Conservation (phyloP, 2,113 vertebrate genomes). For the Stercorarius parasiticus region DNA sequence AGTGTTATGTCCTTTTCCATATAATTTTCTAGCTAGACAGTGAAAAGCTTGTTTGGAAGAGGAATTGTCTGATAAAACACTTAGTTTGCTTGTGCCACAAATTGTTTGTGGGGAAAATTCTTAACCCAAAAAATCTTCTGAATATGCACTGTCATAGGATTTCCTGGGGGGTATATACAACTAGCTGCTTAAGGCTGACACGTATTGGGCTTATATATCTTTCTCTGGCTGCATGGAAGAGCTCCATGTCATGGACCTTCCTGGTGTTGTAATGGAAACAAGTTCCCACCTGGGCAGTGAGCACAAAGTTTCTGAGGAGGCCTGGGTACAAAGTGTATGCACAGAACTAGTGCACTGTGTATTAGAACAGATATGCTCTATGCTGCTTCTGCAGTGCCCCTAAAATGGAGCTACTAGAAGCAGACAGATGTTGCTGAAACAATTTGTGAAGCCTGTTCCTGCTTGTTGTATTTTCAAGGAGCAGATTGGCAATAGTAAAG, state of each 20-base stretch:
- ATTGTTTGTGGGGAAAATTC: background rate
- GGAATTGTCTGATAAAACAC: background rate
- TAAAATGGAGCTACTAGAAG: background rate
- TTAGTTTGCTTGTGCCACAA: background rate
- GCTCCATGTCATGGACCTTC: background rate
- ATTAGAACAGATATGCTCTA: background rate
- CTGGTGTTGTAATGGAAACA: background rate
- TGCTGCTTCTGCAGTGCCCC: background rate
- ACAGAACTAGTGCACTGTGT: background rate
- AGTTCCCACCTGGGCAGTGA: background rate
- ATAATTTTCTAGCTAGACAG: background rate
- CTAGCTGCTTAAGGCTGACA: background rate
- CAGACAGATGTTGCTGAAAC: background rate
- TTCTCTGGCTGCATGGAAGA: background rate
- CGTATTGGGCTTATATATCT: background rate
- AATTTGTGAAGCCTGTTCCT: background rate
- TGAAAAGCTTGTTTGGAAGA: background rate
- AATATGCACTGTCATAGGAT: background rate
- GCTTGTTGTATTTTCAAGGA: background rate
- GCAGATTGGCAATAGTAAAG: background rate
- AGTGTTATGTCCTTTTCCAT: background rate
- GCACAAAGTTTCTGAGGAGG: background rate
- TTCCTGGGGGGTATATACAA: background rate
- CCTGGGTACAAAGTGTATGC: accelerated
- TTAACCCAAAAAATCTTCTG: background rate